Evolutionary conservation across 2,888 invertebrate species (phyloP).

Genomic region (Dorcus parallelipipedus): DNA sequence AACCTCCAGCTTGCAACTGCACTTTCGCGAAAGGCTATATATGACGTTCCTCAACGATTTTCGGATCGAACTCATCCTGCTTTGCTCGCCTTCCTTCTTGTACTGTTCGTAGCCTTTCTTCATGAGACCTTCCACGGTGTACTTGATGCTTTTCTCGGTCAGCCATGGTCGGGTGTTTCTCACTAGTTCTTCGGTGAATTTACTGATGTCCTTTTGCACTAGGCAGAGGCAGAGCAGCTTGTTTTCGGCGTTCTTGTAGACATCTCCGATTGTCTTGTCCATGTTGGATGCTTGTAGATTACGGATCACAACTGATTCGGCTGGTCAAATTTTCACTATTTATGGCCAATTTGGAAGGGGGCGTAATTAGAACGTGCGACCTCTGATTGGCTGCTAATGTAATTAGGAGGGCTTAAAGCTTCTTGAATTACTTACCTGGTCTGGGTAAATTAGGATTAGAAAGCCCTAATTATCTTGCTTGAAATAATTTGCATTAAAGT

Average conservation of each 20-base stretch:
- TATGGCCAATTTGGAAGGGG: too few species aligned
- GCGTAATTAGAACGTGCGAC: too few species aligned
- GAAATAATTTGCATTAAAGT: too few species aligned
- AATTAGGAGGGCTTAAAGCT: too few species aligned
- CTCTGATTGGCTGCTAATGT: too few species aligned
- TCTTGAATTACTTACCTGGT: too few species aligned
- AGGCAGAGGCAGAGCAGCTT: constrained; percentile 1
- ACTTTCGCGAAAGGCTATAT: neutral
- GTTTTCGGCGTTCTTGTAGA: constrained; percentile 5
- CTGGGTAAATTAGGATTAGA: too few species aligned
- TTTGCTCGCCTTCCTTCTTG: neutral
- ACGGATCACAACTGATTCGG: too few species aligned
- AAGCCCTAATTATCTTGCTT: too few species aligned
- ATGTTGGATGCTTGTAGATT: neutral
- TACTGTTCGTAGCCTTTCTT: constrained; percentile 1
- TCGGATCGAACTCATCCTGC: neutral
- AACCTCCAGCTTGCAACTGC: too few species aligned
- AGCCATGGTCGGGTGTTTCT: neutral
- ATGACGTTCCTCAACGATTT: neutral
- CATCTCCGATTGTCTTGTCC: constrained; percentile 1
- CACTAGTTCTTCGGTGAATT: neutral
- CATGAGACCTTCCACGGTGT: neutral
- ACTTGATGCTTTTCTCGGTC: neutral
- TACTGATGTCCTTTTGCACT: neutral
- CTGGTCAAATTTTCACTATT: too few species aligned